A percentile compares a stretch with the other conserved stretches of the same genome.
Evolutionary conservation across 2,888 invertebrate species (phyloP).

Genomic region (Penaeus monodon): DNA sequence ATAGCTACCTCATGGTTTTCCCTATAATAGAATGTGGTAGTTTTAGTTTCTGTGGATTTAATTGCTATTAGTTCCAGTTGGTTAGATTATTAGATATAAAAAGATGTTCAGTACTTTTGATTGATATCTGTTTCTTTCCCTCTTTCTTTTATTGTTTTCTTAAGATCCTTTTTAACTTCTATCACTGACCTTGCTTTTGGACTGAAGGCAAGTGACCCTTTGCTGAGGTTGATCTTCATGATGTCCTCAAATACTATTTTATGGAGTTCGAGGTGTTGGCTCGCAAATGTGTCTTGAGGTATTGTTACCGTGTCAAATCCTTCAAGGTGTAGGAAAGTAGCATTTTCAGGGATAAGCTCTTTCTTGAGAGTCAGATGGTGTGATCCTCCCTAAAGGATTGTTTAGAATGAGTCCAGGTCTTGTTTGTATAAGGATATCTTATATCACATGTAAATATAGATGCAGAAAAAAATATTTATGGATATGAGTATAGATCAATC

Average conservation of each 20-base stretch:
- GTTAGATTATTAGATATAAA: not conserved
- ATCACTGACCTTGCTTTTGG: slow-evolving; percentile 48
- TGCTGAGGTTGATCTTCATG: slow-evolving; percentile 12
- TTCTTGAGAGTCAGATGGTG: slow-evolving; percentile 29
- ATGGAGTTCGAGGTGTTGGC: slow-evolving; percentile 33
- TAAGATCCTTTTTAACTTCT: not conserved
- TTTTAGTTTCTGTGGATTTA: not conserved
- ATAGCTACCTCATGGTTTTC: slow-evolving; percentile 46
- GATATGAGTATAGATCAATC: no score
- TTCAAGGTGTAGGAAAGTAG: slow-evolving; percentile 28
- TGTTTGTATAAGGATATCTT: not conserved
- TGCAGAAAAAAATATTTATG: not conserved
- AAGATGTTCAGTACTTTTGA: not conserved
- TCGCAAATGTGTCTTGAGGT: slow-evolving; percentile 37
- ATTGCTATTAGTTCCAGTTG: not conserved
- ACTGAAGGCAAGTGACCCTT: slow-evolving; percentile 47
- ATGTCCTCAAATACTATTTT: slow-evolving; percentile 52
- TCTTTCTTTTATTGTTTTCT: not conserved
- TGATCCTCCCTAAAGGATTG: slow-evolving; percentile 7
- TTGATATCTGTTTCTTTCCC: not conserved
- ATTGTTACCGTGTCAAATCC: slow-evolving; percentile 47
- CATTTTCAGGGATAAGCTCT: slow-evolving; percentile 36
- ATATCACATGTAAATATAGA: slow-evolving; percentile 5
- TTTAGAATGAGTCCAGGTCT: not conserved
- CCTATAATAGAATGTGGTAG: slow-evolving; percentile 20